Conservation (phyloP, 1,140 invertebrate genomes). For the Armadillidium nasatum region DNA sequence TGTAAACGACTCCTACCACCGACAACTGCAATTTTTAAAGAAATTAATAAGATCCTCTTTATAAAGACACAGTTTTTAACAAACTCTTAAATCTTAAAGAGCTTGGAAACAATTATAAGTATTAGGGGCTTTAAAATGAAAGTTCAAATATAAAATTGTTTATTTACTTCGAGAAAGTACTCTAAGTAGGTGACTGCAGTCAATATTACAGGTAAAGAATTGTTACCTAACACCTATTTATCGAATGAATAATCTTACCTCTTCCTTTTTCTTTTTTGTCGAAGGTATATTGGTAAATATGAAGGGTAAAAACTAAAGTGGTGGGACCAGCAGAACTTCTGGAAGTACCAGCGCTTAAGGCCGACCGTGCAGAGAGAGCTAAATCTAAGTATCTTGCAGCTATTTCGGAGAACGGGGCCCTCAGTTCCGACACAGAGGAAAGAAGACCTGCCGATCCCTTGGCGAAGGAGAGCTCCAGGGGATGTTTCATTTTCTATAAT, state of each 20-base stretch:
- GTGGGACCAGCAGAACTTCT: slow-evolving; percentile 60
- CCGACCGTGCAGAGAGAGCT: slow-evolving; percentile 67
- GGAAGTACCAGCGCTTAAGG: slow-evolving; percentile 76
- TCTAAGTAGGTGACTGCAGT: not conserved
- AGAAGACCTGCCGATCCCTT: slow-evolving; percentile 76
- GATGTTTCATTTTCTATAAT: slow-evolving; percentile 60
- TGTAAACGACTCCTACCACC: slow-evolving; percentile 88
- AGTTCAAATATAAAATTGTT: not conserved
- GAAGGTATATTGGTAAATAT: slow-evolving; percentile 92
- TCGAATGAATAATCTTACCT: slow-evolving; percentile 57
- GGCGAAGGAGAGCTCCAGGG: slow-evolving; percentile 79
- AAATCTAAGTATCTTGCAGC: slow-evolving; percentile 90
- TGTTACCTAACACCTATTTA: too few relatives aligned
- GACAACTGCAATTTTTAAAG: slow-evolving; percentile 63
- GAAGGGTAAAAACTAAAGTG: slow-evolving; percentile 79
- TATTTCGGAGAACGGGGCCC: slow-evolving; percentile 87
- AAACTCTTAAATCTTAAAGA: not conserved
- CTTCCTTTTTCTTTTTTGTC: slow-evolving; percentile 72
- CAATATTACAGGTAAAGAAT: too few relatives aligned
- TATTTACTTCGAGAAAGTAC: not conserved
- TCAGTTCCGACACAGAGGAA: slow-evolving; percentile 81
- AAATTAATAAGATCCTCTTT: not conserved
- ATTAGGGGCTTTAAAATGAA: not conserved
- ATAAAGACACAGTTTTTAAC: not conserved
- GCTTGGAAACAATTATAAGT: not conserved